A percentile compares a stretch with the other conserved stretches of the same genome.
phyloP scores from a whole-genome alignment of 2,797 vertebrate species.

The Arnoldichthys spilopterus region DNA sequence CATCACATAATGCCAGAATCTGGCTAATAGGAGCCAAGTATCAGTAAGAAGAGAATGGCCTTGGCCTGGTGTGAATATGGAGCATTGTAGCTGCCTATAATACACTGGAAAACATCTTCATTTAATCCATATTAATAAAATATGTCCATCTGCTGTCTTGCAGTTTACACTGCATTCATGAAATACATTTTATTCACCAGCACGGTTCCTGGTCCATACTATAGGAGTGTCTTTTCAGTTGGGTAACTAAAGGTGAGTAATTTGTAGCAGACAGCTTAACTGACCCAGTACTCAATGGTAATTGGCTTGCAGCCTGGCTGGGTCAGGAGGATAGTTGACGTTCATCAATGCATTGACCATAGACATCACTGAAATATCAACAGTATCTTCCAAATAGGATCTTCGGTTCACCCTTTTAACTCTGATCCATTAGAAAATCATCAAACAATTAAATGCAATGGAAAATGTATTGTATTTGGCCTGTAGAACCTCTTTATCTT shows the following conservation, averaged over 20 bases:
- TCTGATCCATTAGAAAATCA: not conserved
- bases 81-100: not conserved
- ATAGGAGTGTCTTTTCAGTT: not conserved
- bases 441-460: not conserved
- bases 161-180: not conserved
- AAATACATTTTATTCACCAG: not conserved
- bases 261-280: slow-evolving; percentile 13
- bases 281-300: slow-evolving; percentile 15
- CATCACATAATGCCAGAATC: not conserved
- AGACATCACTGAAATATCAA: not conserved
- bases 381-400: not conserved
- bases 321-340: slow-evolving; percentile 19
- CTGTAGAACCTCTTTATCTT: too few relatives aligned
- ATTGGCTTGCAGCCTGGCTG: slow-evolving; percentile 33
- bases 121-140: not conserved
- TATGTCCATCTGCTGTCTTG: not conserved
- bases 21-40: slow-evolving; percentile 8
- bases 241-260: not conserved
- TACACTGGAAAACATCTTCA: not conserved
- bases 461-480: not conserved
- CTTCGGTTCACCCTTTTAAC: too few relatives aligned
- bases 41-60: slow-evolving; percentile 5
- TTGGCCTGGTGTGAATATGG: not conserved
- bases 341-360: not conserved
- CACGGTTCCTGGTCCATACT: slow-evolving; percentile 19